Base-by-base conservation (phyloP, 1,140 invertebrate genomes). In the Drusus annulatus region DNA sequence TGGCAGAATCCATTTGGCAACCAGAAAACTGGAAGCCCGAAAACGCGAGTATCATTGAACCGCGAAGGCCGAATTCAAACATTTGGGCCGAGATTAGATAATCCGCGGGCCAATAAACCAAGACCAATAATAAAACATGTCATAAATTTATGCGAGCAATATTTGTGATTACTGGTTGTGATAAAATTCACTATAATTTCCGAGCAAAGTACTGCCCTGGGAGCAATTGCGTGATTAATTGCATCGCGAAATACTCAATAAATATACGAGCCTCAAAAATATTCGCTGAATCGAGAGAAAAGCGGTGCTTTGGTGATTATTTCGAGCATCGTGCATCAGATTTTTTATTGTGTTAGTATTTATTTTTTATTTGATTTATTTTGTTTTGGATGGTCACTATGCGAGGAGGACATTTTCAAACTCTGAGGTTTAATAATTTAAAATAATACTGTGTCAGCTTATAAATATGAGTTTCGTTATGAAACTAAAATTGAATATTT, bases 181-280 rank as follows among this genome's bases (percentile, higher is more conserved):
- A 76, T 77, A 68, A 77, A 81, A 81, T 62, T 56, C 25, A 36
- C 74, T 54, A 54, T 71, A 81, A 81, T 81, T 81, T 81, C 25
- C 28, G 15, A 54, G 21, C 56, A 60, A 77, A 76, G 62, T 51
- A 58, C 65, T 17, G 74, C 80, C 80, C 17, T 10, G 17, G 80
- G 79, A 65, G 36, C n/a, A 65, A 21, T 76, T 51, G 31, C 17
- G 45, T 65, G 76, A 77, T 77, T 77, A 51, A 77, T 77, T 28
- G 62, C 17, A 15, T 77, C 76, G 60, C 45, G 58, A 76, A 63
- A 58, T 25, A 45, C 36, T 45, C 36, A 13, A 36, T 45, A 45
- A 45, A 74, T 51, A 52, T 45, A n/a, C 15, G 15, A 63, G 60
- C 23, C 0, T 21, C 60, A 63, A 63, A 63, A 63, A 28, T 63